Evolutionary conservation across 2,113 vertebrate species (phyloP).

Genomic region (Morone chrysops): DNA sequence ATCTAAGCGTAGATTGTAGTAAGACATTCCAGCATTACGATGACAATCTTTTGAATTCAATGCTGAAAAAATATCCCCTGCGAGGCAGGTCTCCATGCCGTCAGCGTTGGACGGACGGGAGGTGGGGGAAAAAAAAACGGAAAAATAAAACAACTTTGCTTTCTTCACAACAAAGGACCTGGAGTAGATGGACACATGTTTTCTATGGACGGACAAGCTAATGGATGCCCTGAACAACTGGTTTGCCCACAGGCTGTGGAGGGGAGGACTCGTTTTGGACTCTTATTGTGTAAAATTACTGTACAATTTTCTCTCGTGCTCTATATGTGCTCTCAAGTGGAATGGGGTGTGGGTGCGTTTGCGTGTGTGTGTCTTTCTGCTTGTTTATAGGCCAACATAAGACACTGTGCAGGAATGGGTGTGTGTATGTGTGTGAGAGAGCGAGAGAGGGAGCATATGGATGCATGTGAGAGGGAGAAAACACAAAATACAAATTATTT

Average conservation of each 20-base stretch:
- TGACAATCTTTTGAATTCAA: conserved; percentile 67
- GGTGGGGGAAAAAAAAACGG: neutral
- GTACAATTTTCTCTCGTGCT: conserved; percentile 64
- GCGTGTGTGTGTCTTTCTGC: conserved; percentile 24
- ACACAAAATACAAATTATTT: conserved; percentile 58
- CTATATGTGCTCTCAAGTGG: conserved; percentile 57
- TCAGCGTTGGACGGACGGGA: conserved; percentile 12
- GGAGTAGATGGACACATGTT: conserved; percentile 33
- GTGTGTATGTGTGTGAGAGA: neutral
- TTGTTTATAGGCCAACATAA: conserved; percentile 21
- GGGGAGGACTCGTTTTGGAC: conserved; percentile 34
- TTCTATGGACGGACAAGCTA: conserved; percentile 39
- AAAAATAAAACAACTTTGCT: neutral
- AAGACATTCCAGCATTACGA: conserved; percentile 71
- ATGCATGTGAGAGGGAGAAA: conserved; percentile 38
- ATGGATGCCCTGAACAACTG: conserved; percentile 45
- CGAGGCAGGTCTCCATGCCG: conserved; percentile 20
- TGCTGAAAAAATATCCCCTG: conserved; percentile 31
- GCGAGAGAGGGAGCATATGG: conserved; percentile 32
- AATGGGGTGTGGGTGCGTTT: conserved; percentile 37
- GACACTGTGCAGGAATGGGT: conserved; percentile 19
- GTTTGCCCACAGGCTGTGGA: conserved; percentile 33
- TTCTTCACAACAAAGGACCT: conserved; percentile 30
- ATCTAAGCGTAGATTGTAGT: conserved; percentile 55
- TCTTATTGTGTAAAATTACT: conserved; percentile 62